phyloP scores from a whole-genome alignment of 1,140 invertebrate species.

The Homalodisca vitripennis region DNA sequence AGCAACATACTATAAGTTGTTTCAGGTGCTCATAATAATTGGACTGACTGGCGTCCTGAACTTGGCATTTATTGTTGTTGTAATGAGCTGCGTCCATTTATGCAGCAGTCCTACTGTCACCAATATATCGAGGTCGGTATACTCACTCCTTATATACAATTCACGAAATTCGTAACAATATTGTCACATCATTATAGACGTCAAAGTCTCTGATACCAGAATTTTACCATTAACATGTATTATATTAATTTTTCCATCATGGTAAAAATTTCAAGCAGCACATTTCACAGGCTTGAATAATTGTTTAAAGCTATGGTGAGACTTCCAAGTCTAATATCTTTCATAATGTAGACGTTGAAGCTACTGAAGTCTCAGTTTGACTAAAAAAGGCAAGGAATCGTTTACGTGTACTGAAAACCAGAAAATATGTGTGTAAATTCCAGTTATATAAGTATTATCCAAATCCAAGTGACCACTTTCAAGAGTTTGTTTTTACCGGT shows the following conservation, averaged over 20 bases:
- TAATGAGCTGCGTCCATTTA: slow-evolving; percentile 44
- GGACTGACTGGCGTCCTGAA: slow-evolving; percentile 44
- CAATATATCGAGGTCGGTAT: slow-evolving; percentile 27
- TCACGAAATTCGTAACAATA: background rate
- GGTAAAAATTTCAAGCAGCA: background rate
- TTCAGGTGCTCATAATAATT: slow-evolving; percentile 43
- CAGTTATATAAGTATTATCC: too few relatives aligned
- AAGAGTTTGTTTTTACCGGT: too few relatives aligned
- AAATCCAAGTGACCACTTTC: too few relatives aligned
- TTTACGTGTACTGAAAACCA: too few relatives aligned
- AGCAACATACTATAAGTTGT: background rate
- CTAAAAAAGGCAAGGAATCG: too few relatives aligned
- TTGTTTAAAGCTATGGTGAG: too few relatives aligned
- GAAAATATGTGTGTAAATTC: too few relatives aligned
- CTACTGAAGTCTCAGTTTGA: too few relatives aligned
- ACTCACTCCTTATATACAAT: too few relatives aligned
- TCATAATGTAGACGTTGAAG: too few relatives aligned
- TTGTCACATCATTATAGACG: background rate
- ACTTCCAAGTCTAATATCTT: too few relatives aligned
- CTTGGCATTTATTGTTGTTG: slow-evolving; percentile 43
- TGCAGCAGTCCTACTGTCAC: slow-evolving; percentile 35
- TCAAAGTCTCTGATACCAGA: too few relatives aligned
- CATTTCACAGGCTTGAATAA: background rate
- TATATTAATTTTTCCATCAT: background rate
- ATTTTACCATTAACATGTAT: background rate